phyloP scores from a whole-genome alignment of 2,797 vertebrate genomes.

The Smutsia gigantea region DNA sequence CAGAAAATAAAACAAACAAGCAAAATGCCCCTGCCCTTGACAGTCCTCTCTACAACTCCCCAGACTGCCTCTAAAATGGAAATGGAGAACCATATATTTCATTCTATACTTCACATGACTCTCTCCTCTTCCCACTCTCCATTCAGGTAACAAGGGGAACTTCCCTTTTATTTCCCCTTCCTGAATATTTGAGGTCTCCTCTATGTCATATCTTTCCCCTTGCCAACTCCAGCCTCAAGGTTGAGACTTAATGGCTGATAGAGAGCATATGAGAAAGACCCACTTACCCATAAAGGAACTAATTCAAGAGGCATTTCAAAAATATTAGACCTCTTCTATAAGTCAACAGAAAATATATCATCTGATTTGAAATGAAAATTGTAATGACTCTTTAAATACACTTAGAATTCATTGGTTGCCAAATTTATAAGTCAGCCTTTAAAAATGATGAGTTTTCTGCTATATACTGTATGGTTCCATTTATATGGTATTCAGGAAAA shows the following conservation, averaged over 20 bases:
- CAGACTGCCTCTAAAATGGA: neutral
- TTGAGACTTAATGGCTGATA: neutral
- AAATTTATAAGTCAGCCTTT: neutral
- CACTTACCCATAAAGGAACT: neutral
- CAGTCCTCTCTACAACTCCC: neutral
- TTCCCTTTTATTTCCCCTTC: neutral
- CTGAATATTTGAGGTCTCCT: neutral
- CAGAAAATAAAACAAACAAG: neutral
- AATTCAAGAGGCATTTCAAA: constrained; percentile 24
- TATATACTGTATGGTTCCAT: neutral
- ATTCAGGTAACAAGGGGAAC: neutral
- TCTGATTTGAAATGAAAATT: constrained; percentile 43
- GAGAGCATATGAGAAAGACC: neutral
- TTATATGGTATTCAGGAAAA: constrained; percentile 5
- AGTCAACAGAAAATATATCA: neutral
- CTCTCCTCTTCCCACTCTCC: neutral
- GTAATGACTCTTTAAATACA: constrained; percentile 9
- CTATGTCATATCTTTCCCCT: neutral
- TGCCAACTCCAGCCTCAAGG: neutral
- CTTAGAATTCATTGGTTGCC: constrained; percentile 26
- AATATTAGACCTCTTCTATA: neutral
- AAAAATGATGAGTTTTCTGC: constrained; percentile 25
- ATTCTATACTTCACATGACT: neutral
- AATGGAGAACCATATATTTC: neutral
- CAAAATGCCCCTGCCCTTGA: neutral